Percentiles rank a stretch among this genome's conserved stretches.
phyloP scores from a whole-genome alignment of 2,797 vertebrate species.

The Iguana delicatissima region DNA sequence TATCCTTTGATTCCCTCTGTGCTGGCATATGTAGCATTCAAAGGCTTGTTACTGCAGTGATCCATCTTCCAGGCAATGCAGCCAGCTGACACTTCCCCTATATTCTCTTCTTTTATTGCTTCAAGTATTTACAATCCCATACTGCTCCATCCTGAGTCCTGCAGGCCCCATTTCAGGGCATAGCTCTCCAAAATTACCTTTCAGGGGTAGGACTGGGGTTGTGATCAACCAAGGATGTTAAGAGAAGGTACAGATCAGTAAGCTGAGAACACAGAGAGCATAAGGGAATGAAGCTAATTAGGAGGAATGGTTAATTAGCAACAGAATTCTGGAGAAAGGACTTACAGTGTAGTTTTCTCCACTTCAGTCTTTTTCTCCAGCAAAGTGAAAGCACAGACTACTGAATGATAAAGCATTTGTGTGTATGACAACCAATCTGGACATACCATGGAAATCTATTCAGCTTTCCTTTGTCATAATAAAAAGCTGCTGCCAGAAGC shows the following conservation, averaged over 20 bases:
- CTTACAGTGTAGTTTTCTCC: not conserved
- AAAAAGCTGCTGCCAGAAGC: not conserved
- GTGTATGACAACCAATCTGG: not conserved
- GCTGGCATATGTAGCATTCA: not conserved
- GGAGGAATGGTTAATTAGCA: not conserved
- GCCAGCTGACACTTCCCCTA: not conserved
- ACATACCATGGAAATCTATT: not conserved
- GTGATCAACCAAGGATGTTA: not conserved
- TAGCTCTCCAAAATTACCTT: not conserved
- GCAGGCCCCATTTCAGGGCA: not conserved
- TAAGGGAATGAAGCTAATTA: not conserved
- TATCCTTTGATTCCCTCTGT: slow-evolving; percentile 6
- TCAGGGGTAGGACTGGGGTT: not conserved
- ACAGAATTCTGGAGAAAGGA: not conserved
- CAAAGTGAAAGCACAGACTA: not conserved
- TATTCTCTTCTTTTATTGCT: not conserved
- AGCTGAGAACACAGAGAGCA: not conserved
- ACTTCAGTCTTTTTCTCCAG: not conserved
- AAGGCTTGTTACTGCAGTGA: not conserved
- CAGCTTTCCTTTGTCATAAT: not conserved
- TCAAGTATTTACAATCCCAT: not conserved
- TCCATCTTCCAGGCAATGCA: not conserved
- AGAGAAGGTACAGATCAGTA: not conserved
- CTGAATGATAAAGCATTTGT: not conserved
- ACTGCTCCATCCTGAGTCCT: not conserved